Percentiles rank a stretch among this genome's conserved stretches.
Conservation (phyloP, 2,888 invertebrate species). For the Malachius bipustulatus region DNA sequence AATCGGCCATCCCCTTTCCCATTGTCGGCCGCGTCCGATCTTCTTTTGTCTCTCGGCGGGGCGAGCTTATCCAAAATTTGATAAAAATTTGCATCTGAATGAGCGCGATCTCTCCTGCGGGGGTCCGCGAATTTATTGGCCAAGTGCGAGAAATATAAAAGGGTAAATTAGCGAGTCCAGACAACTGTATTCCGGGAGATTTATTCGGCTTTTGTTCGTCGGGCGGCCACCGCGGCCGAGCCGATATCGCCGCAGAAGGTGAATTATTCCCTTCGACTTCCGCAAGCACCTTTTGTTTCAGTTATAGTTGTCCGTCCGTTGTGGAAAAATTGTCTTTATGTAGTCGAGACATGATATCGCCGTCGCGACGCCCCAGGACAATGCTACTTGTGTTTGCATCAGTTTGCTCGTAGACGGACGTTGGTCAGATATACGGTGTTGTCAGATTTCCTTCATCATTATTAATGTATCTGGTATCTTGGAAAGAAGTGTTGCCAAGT, state of each 20-base stretch:
- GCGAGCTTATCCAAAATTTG: slow-evolving; percentile 2
- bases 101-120: too few relatives aligned
- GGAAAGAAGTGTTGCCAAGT: too few relatives aligned
- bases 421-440: too few relatives aligned
- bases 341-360: too few relatives aligned
- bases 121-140: background rate
- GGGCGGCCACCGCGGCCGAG: slow-evolving; percentile 18
- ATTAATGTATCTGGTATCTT: too few relatives aligned
- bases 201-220: slow-evolving; percentile 22
- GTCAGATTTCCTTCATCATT: too few relatives aligned
- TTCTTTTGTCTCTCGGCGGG: background rate
- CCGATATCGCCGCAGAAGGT: slow-evolving; percentile 20
- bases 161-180: slow-evolving; percentile 23
- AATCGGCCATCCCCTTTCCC: too few relatives aligned
- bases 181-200: slow-evolving; percentile 22
- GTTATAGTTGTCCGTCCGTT: too few relatives aligned
- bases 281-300: slow-evolving; percentile 18
- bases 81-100: slow-evolving; percentile 2
- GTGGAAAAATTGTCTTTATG: too few relatives aligned
- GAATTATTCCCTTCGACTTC: slow-evolving; percentile 21
- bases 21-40: background rate
- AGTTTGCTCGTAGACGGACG: too few relatives aligned
- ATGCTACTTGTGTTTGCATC: too few relatives aligned
- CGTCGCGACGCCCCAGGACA: too few relatives aligned
- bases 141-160: slow-evolving; percentile 17